Base-by-base conservation (phyloP, 2,113 vertebrate species). In the Menidia beryllina region DNA sequence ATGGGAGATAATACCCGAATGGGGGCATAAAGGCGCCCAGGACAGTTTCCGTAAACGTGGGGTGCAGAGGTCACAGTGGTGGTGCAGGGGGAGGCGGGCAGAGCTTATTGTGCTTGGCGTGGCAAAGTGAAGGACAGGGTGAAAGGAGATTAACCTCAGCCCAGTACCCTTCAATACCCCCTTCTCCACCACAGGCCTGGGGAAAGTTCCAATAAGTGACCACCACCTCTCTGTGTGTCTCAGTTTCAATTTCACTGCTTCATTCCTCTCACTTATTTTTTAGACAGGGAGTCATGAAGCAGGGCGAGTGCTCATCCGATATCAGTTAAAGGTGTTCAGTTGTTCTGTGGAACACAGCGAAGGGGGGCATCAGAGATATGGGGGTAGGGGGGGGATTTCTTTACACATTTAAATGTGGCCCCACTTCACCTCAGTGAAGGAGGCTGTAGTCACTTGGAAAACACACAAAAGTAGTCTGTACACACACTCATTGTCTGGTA, bases 81-180 rank as follows among this genome's bases (percentile, higher is more conserved):
- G 81, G 89, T 25, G 41, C 72, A 43, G 83, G 75, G 75, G 83
- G 81, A 81, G 76, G 80, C 59, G 12, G 83, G 81, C 50, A 72
- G 80, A 81, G 76, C 69, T 85, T 76, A 87, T 93, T 93, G 90
- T 94, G 79, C 68, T 67, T 30, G 2, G 53, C 51, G 77, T 0
- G 58, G 79, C 30, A 74, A 74, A 90, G 85, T 86, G 91, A 91
- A 91, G 90, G 88, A 90, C 39, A 1, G 87, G 79, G 61, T 93
- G 91, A 94, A 94, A 91, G 81, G 75, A 90, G 91, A 94, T 94
- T 94, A 94, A 93, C 88, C 91, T 84, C 81, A 88, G 55, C 83
- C 88, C 86, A 94, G 84, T 90, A 91, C 78, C 82, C 89, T 81
- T 92, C 88, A 93, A 94, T 93, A 63, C 76, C 52, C 70, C 61